These are phyloP conservation scores for Crossocerus cetratus DNA, from an alignment of 2,888 invertebrate species.

Conservation along the genomic window DNA sequence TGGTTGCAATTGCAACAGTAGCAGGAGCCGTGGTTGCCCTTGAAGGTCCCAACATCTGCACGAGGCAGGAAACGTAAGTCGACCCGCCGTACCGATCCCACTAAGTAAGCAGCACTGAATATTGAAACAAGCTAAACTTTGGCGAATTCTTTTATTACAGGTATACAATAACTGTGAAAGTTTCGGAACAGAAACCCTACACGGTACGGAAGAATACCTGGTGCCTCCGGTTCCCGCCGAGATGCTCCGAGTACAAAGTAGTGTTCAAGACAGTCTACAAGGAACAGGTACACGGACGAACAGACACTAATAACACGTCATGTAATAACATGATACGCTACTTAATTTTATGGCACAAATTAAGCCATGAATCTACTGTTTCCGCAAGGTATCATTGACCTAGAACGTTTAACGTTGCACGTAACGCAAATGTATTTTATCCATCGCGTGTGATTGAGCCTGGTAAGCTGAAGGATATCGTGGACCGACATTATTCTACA, in stretches of 20 bases:
- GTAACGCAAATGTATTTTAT: background rate
- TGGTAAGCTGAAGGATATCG: no score
- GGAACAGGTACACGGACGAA: constrained; percentile 79
- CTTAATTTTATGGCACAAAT: no score
- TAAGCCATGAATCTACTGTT: no score
- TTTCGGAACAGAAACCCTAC: constrained; percentile 89
- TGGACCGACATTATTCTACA: no score
- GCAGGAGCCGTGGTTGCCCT: constrained; percentile 65
- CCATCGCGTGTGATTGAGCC: no score
- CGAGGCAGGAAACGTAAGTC: constrained; percentile 85
- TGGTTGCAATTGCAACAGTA: constrained; percentile 19
- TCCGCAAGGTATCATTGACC: no score
- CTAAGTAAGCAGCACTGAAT: background rate
- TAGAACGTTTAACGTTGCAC: background rate
- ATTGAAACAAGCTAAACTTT: background rate
- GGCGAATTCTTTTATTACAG: constrained; percentile 75
- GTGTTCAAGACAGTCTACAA: constrained; percentile 86
- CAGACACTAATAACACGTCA: no score
- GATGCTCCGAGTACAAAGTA: constrained; percentile 91
- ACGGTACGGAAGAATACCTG: constrained; percentile 89
- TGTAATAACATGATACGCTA: no score
- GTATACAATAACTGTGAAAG: constrained; percentile 86
- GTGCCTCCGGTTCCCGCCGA: constrained; percentile 91
- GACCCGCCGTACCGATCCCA: background rate
- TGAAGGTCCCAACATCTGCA: constrained; percentile 89